A percentile compares a stretch with the other conserved stretches of the same genome.
phyloP scores from a whole-genome alignment of 1,140 invertebrate species.

The Lordiphosa clarofinis region DNA sequence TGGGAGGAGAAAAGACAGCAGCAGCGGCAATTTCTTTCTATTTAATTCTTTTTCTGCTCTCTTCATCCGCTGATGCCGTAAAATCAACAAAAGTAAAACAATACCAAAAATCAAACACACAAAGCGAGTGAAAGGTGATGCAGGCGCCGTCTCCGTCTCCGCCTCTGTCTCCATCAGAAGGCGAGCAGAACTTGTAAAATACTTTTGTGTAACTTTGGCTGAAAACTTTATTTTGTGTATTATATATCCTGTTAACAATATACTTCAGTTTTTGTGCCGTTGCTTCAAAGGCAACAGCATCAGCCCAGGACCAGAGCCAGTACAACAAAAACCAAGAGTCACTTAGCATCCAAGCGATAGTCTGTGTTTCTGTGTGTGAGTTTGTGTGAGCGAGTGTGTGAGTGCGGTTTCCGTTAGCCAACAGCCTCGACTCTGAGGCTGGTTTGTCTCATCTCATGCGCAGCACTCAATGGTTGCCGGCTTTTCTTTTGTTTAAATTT shows the following conservation, averaged over 20 bases:
- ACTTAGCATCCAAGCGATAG: constrained; percentile 55
- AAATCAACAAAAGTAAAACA: constrained; percentile 74
- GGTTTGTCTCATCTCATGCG: constrained; percentile 64
- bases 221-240: constrained; percentile 78
- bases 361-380: constrained; percentile 32
- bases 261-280: constrained; percentile 68
- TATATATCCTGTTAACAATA: constrained; percentile 78
- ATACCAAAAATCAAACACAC: constrained; percentile 76
- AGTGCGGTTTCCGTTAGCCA: constrained; percentile 76
- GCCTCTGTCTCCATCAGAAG: constrained; percentile 1
- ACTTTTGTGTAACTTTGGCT: constrained; percentile 78
- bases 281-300: constrained; percentile 55
- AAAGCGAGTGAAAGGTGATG: constrained; percentile 70
- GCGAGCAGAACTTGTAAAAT: constrained; percentile 67
- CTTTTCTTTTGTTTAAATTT: constrained; percentile 78
- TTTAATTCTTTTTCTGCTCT: constrained; percentile 46
- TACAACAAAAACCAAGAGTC: constrained; percentile 71
- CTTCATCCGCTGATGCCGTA: constrained; percentile 24
- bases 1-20: too few species aligned
- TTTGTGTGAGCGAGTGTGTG: constrained; percentile 40
- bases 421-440: constrained; percentile 53
- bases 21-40: constrained; percentile 40
- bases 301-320: constrained; percentile 20
- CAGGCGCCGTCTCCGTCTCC: constrained; percentile 24
- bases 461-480: constrained; percentile 52